Percentiles rank a stretch among this genome's conserved stretches.
phyloP scores from a whole-genome alignment of 30 jellyfish, hydroid and myxozoan species.

The Mastigias papua region DNA sequence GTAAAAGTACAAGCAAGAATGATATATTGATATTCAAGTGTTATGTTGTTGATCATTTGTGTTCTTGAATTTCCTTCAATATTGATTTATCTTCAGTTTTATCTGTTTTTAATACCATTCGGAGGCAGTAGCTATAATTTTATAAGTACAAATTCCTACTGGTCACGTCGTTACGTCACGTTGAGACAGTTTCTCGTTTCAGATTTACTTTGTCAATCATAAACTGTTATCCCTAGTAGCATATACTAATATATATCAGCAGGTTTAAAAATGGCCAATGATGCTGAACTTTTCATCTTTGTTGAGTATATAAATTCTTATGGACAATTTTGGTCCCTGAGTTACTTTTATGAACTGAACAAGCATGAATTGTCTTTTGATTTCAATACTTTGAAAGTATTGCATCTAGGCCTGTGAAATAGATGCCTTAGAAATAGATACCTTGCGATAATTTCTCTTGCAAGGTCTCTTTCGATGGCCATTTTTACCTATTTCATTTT shows the following conservation, averaged over 20 bases:
- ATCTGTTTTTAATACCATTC: neutral
- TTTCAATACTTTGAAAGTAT: neutral
- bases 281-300: neutral
- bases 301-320: neutral
- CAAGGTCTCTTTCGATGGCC: neutral
- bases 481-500: neutral
- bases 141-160: neutral
- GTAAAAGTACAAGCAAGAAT: neutral
- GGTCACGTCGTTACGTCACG: neutral
- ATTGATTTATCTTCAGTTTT: neutral
- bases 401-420: too few species aligned
- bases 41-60: neutral
- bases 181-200: neutral
- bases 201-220: neutral
- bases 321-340: neutral
- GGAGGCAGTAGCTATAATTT: neutral
- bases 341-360: neutral
- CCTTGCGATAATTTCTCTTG: neutral
- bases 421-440: neutral
- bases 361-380: neutral
- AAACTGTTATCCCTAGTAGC: neutral
- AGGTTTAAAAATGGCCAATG: neutral
- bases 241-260: neutral
- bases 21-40: too few species aligned
- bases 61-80: neutral